Evolutionary conservation across 1,140 invertebrate genomes (phyloP), one percentile per base, ranked within the genome.

Genomic region (Apis florea): DNA sequence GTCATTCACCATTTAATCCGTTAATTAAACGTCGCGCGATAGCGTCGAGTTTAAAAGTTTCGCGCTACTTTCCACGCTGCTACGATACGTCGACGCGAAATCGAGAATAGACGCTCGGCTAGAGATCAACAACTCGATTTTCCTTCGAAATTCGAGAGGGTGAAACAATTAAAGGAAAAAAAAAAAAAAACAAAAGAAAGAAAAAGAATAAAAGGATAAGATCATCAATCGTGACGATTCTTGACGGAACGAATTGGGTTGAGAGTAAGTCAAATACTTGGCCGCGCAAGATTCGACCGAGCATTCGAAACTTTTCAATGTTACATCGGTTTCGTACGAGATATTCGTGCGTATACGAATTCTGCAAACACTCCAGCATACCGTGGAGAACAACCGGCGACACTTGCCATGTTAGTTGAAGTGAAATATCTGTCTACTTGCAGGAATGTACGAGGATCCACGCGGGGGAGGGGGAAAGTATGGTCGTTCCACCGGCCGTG

Each of bases 11-110:
- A 59, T 78, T 70, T 59, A 58, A 78, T 67, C 58, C 53, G 66
- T 31, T 70, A 58, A 78, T 78, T 78, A 78, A 78, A 69, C 40
- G 40, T 40, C 59, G 12, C 4, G n/a, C 64, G 64, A 31, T 68
- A 47, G 15, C 21, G 31, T 24, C 64, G 64, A 77, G 69, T 77
- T n/a, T n/a, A 26, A 77, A 77, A n/a, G 69, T 67, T 63, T 53
- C 53, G 54, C 47, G 0, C 13, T 2, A 2, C 2, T 11, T n/a
- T 40, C 13, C 9, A 12, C 24, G 9, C 10, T 0, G 21, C 26
- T 67, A 6, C 31, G 31, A 40, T 40, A 31, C 26, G 72, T n/a
- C 19, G n/a, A 40, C 53, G 66, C 49, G 4, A n/a, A n/a, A 13
- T 40, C 13, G 13, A 75, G 6, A 66, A n/a, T 17, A 51, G 9